phyloP scores from a whole-genome alignment of 2,888 invertebrate species.

The Nomada ruficornis region DNA sequence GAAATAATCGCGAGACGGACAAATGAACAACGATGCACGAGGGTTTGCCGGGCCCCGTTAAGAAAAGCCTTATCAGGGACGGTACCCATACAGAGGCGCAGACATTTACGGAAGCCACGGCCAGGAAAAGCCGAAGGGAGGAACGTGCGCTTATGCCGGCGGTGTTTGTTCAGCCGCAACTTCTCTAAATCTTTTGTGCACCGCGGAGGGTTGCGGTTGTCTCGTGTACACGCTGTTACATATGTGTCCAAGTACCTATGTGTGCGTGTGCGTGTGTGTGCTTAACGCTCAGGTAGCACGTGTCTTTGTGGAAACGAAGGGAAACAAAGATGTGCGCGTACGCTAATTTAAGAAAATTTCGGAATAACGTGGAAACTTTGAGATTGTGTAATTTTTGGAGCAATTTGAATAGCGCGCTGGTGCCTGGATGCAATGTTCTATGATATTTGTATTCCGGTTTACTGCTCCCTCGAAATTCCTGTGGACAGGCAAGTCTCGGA shows the following conservation, averaged over 20 bases:
- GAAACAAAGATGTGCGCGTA: background rate
- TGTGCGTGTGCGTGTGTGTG: conserved; percentile 51
- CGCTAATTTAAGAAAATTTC: conserved; percentile 5
- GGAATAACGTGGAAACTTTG: background rate
- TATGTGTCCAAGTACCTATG: conserved; percentile 61
- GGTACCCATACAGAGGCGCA: conserved; percentile 33
- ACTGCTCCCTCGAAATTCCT: too few species aligned
- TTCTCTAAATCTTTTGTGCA: conserved; percentile 84
- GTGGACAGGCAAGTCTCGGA: too few species aligned
- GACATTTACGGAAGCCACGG: conserved; percentile 51
- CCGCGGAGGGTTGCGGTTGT: conserved; percentile 71
- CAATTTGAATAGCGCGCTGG: too few species aligned
- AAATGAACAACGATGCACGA: conserved; percentile 7
- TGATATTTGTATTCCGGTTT: too few species aligned
- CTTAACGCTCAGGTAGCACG: conserved; percentile 45
- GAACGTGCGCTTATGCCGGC: conserved; percentile 75
- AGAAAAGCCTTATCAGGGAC: conserved; percentile 57
- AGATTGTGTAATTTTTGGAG: background rate
- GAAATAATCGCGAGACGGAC: conserved; percentile 5
- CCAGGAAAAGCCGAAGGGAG: conserved; percentile 72
- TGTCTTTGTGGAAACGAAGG: conserved; percentile 9
- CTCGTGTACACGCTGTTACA: conserved; percentile 68
- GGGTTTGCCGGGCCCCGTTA: conserved; percentile 34
- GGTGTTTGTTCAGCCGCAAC: conserved; percentile 84
- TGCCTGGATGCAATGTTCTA: too few species aligned